These are phyloP conservation scores for Axinella damicornis DNA, from an alignment of 37 sponge, comb jelly and placozoan genomes.

Conservation along the genomic window DNA sequence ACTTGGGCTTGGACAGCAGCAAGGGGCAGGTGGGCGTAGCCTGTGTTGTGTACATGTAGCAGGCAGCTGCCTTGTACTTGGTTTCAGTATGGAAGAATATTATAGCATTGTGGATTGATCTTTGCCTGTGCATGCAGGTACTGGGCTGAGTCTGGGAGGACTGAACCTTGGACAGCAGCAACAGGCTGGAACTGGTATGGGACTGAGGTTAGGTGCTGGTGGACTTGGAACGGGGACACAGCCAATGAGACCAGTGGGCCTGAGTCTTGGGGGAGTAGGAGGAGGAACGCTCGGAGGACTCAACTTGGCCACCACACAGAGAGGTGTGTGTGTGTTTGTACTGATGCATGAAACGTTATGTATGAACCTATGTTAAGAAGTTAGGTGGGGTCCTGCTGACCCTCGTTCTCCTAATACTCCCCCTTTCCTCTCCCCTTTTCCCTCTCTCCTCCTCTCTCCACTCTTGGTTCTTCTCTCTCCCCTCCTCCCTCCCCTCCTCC, in stretches of 20 bases:
- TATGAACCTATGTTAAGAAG: too few relatives aligned
- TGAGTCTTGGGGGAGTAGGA: slow-evolving; percentile 23
- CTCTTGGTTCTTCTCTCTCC: too few relatives aligned
- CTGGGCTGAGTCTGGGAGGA: slow-evolving; percentile 22
- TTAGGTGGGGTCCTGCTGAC: too few relatives aligned
- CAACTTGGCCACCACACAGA: slow-evolving; percentile 31
- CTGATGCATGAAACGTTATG: too few relatives aligned
- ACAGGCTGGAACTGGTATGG: slow-evolving; percentile 12
- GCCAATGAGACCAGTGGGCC: not conserved
- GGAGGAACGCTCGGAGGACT: slow-evolving; percentile 36
- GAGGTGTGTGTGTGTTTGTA: slow-evolving; percentile 27
- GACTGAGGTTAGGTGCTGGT: slow-evolving; percentile 16
- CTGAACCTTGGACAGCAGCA: slow-evolving; percentile 10
- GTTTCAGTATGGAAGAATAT: too few relatives aligned
- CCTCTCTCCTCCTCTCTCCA: not conserved
- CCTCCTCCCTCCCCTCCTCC: too few relatives aligned
- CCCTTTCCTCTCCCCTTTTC: too few relatives aligned
- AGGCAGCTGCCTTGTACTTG: too few relatives aligned
- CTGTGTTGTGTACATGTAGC: too few relatives aligned
- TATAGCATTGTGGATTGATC: too few relatives aligned
- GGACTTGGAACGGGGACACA: slow-evolving; percentile 9
- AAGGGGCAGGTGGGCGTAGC: not conserved
- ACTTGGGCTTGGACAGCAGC: slow-evolving; percentile 27
- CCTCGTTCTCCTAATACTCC: too few relatives aligned
- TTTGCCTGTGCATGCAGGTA: not conserved